A percentile compares a stretch with the other conserved stretches of the same genome.
phyloP scores from a whole-genome alignment of 2,888 invertebrate genomes.

The Lepidocyrtinus sp. region DNA sequence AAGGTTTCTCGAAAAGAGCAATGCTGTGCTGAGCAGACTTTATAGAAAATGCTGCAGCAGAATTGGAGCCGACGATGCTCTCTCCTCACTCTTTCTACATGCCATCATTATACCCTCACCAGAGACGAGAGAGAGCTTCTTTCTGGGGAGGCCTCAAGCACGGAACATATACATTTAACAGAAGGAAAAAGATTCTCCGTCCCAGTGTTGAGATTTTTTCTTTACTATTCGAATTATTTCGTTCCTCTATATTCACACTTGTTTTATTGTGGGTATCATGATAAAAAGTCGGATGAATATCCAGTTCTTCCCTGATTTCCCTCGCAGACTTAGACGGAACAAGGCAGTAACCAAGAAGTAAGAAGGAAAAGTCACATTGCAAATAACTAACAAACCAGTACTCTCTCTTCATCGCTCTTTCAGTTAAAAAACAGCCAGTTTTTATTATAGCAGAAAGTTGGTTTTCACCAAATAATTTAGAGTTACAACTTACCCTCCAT shows the following conservation, averaged over 20 bases:
- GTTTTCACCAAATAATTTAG: too few relatives aligned
- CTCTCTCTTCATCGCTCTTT: not conserved
- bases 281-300: slow-evolving; percentile 67
- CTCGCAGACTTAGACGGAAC: slow-evolving; percentile 57
- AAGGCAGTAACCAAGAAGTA: slow-evolving; percentile 36
- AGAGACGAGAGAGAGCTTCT: not conserved
- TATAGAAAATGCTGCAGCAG: too few relatives aligned
- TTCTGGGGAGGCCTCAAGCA: slow-evolving; percentile 14
- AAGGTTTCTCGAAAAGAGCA: slow-evolving; percentile 52
- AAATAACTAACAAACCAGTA: slow-evolving; percentile 18
- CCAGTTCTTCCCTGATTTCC: slow-evolving; percentile 67
- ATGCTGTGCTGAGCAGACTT: not conserved
- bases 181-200: slow-evolving; percentile 10
- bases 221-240: slow-evolving; percentile 5
- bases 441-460: not conserved
- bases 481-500: not conserved
- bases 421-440: not conserved
- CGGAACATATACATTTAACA: not conserved
- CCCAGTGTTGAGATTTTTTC: not conserved
- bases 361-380: slow-evolving; percentile 40
- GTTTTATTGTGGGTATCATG: slow-evolving; percentile 55
- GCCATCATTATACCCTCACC: not conserved
- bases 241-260: not conserved
- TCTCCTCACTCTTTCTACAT: slow-evolving; percentile 33
- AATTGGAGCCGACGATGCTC: slow-evolving; percentile 4